Evolutionary conservation across 2,888 invertebrate species (phyloP).

Genomic region (Drosophila borealis): DNA sequence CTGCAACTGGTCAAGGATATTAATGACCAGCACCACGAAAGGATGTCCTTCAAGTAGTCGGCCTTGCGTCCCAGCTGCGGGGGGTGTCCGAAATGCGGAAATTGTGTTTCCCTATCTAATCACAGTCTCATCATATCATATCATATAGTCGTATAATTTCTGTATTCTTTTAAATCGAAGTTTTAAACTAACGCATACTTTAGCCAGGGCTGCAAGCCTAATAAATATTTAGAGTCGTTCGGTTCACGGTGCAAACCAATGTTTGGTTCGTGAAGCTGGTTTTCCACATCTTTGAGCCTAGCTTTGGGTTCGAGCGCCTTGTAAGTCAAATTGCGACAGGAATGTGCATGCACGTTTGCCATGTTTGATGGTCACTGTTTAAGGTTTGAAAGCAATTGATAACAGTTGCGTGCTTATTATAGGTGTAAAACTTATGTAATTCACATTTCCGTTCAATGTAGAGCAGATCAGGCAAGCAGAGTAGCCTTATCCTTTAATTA

Average conservation of each 20-base stretch:
- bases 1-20: constrained; percentile 54
- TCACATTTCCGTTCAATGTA: not conserved
- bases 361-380: not conserved
- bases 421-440: constrained; percentile 6
- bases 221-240: too few relatives aligned
- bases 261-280: too few relatives aligned
- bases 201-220: too few relatives aligned
- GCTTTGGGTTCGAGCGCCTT: not conserved
- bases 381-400: constrained; percentile 10
- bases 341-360: not conserved
- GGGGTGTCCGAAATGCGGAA: constrained; percentile 25
- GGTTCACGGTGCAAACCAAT: too few relatives aligned
- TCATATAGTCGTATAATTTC: too few relatives aligned
- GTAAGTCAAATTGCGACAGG: not conserved
- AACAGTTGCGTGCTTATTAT: rapidly evolving
- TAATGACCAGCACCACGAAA: constrained; percentile 54
- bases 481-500: not conserved
- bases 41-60: not conserved
- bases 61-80: not conserved
- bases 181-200: too few relatives aligned
- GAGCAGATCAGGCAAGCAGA: not conserved
- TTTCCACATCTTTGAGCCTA: too few relatives aligned
- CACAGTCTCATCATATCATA: too few relatives aligned
- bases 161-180: too few relatives aligned
- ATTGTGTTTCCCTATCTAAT: not conserved